Conservation (phyloP, 2,888 invertebrate species). For the Drosophila imparisetae region DNA sequence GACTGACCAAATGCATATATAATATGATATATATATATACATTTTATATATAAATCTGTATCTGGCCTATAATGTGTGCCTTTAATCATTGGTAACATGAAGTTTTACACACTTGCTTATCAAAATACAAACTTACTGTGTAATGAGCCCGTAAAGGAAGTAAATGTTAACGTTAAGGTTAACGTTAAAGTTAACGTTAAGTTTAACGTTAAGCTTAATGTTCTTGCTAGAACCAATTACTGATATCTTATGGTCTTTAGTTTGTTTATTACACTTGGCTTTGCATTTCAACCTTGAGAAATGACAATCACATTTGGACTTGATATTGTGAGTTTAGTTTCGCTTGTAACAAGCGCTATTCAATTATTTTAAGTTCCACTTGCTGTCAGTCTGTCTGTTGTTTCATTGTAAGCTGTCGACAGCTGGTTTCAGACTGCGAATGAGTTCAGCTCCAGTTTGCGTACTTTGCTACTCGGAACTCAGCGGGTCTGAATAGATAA, state of each 20-base stretch:
- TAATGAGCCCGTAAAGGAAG: neutral
- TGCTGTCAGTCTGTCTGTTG: neutral
- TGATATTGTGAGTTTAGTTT: neutral
- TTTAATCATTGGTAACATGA: neutral
- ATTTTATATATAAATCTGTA: neutral
- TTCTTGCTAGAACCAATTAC: too few relatives aligned
- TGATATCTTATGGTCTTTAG: neutral
- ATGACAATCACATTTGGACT: neutral
- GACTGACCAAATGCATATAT: neutral
- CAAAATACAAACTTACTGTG: neutral
- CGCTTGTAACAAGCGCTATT: neutral
- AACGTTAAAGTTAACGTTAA: too few relatives aligned
- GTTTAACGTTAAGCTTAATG: too few relatives aligned
- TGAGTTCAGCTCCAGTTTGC: neutral
- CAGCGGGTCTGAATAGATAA: conserved; percentile 22
- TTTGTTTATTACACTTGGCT: neutral
- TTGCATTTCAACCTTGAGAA: neutral
- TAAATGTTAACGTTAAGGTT: neutral
- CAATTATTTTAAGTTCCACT: neutral
- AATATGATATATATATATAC: neutral
- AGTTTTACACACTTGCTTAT: neutral
- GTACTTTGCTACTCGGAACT: neutral
- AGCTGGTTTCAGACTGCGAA: conserved; percentile 12
- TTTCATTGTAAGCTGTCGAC: neutral
- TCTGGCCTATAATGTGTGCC: neutral